Conservation (phyloP, 2,888 invertebrate species). For the Miltochrista miniata region DNA sequence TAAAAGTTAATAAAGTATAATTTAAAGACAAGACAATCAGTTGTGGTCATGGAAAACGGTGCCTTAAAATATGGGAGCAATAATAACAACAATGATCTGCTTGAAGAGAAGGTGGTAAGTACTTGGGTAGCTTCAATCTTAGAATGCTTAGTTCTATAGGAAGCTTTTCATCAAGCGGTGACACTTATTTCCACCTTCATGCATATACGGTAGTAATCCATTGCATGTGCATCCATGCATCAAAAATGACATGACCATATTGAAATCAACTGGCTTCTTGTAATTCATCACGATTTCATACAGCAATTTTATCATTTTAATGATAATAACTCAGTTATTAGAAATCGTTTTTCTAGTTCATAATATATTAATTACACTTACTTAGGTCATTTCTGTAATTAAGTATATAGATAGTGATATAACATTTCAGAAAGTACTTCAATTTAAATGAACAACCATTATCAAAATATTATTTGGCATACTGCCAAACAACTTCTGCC, state of each 20-base stretch:
- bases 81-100: conserved; percentile 80
- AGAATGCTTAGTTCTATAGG: not conserved
- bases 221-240: too few relatives aligned
- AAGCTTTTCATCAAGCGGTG: conserved; percentile 1
- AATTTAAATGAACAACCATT: too few relatives aligned
- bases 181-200: not conserved
- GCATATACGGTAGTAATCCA: not conserved
- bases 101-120: conserved; percentile 81
- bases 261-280: not conserved
- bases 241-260: not conserved
- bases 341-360: too few relatives aligned
- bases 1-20: conserved; percentile 54
- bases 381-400: too few relatives aligned
- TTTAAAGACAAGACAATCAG: conserved; percentile 65
- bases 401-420: too few relatives aligned
- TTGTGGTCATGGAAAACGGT: conserved; percentile 84
- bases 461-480: too few relatives aligned
- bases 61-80: conserved; percentile 85
- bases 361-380: too few relatives aligned
- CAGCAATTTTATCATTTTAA: too few relatives aligned
- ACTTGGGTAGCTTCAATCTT: conserved; percentile 22
- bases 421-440: not conserved
- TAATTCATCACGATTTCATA: too few relatives aligned
- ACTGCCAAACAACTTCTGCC: too few relatives aligned
- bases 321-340: too few relatives aligned